phyloP scores from a whole-genome alignment of 2,888 invertebrate species.

The Amblyjoppa fuscipennis region DNA sequence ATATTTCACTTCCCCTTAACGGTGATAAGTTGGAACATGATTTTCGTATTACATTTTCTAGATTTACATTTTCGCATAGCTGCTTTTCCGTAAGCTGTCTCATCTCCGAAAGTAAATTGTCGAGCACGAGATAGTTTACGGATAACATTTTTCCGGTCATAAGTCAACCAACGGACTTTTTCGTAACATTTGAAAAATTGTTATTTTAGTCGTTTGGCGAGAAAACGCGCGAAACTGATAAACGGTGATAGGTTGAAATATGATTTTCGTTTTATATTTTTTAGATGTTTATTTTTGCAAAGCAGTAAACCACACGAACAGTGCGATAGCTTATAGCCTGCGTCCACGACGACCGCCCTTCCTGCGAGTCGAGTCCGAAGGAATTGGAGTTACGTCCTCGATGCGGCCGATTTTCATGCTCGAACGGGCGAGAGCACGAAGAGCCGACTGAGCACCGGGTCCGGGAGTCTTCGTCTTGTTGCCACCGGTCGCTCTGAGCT shows the following conservation, averaged over 20 bases:
- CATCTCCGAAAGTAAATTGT: too few relatives aligned
- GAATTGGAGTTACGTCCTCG: conserved; percentile 99
- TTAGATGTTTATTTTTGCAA: conserved; percentile 63
- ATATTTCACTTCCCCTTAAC: not conserved
- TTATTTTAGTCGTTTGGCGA: not conserved
- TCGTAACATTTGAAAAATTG: too few relatives aligned
- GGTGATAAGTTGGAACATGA: not conserved
- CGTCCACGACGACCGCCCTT: conserved; percentile 99
- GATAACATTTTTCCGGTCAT: too few relatives aligned
- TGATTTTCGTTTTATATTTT: conserved; percentile 35
- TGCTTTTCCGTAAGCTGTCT: not conserved
- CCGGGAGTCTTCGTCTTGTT: conserved; percentile 99
- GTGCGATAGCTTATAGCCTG: conserved; percentile 93
- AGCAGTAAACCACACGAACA: conserved; percentile 67
- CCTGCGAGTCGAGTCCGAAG: conserved; percentile 99
- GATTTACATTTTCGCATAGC: conserved; percentile 62
- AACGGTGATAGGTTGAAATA: not conserved
- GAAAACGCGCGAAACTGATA: not conserved
- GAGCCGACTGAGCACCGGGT: conserved; percentile 99
- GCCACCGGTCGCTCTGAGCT: conserved; percentile 99
- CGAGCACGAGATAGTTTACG: not conserved
- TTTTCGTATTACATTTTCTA: conserved; percentile 40
- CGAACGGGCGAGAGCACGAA: conserved; percentile 98
- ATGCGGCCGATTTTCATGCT: conserved; percentile 99
- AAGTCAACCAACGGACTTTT: too few relatives aligned